These are phyloP conservation scores for Callipepla californica DNA, from an alignment of 2,113 vertebrate genomes.

Conservation along the genomic window DNA sequence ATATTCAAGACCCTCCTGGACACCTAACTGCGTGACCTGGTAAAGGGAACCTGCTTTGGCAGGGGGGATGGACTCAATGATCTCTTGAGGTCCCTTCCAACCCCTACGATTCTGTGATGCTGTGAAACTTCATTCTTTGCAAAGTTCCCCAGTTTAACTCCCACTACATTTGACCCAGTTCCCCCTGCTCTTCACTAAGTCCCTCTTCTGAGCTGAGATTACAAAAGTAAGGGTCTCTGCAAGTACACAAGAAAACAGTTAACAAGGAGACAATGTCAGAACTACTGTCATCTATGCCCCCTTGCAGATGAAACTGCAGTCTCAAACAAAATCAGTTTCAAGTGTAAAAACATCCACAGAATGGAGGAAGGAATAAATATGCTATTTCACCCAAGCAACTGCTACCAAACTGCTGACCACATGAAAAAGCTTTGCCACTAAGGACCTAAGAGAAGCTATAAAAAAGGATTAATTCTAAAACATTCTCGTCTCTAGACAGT, in stretches of 20 bases:
- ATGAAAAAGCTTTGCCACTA: not conserved
- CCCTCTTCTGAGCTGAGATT: not conserved
- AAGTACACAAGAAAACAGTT: not conserved
- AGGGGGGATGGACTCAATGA: too few relatives aligned
- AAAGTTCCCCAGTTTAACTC: not conserved
- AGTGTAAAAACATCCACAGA: not conserved
- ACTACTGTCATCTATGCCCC: not conserved
- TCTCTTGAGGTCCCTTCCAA: too few relatives aligned
- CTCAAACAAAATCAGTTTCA: not conserved
- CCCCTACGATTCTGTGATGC: too few relatives aligned
- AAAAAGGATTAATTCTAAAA: not conserved
- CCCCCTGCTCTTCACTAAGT: rapidly evolving
- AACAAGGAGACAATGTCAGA: not conserved
- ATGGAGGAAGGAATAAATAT: not conserved
- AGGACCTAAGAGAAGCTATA: not conserved
- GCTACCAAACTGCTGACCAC: not conserved
- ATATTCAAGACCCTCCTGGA: too few relatives aligned
- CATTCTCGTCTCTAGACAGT: rapidly evolving
- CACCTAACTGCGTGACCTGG: too few relatives aligned
- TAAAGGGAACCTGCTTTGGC: too few relatives aligned
- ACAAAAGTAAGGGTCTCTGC: not conserved
- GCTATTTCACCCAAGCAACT: not conserved
- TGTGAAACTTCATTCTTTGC: not conserved
- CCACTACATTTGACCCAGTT: not conserved
- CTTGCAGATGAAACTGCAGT: not conserved